Conservation (phyloP, 2,888 invertebrate species). For the Platycheirus rosarum region DNA sequence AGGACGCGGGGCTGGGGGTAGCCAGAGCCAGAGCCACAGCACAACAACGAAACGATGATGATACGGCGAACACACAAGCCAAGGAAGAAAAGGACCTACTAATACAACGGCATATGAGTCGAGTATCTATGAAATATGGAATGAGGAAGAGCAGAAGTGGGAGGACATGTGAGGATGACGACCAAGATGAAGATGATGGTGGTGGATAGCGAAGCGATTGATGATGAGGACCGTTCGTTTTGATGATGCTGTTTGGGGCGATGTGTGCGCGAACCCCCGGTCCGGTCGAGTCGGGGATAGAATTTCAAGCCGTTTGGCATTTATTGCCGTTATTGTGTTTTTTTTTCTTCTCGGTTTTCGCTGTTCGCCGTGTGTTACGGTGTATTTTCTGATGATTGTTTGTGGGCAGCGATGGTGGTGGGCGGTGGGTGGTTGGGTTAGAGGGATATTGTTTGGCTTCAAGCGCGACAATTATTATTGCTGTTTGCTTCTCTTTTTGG, state of each 20-base stretch:
- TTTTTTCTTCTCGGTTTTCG: constrained; percentile 4
- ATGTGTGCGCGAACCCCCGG: constrained; percentile 48
- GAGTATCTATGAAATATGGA: constrained; percentile 17
- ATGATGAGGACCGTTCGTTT: constrained; percentile 51
- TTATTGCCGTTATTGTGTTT: constrained; percentile 68
- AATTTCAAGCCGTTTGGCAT: constrained; percentile 74
- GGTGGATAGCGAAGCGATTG: constrained; percentile 55
- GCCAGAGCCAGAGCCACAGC: constrained; percentile 16
- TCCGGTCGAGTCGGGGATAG: constrained; percentile 67
- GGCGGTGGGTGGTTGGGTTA: background rate
- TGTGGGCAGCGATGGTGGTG: constrained; percentile 36
- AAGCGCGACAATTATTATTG: constrained; percentile 67
- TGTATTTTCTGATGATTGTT: constrained; percentile 22
- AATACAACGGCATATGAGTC: constrained; percentile 51
- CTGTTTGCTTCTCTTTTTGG: constrained; percentile 48
- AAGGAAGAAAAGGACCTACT: constrained; percentile 70
- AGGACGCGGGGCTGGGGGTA: constrained; percentile 26
- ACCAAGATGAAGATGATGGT: constrained; percentile 65
- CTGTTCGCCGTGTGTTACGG: constrained; percentile 29
- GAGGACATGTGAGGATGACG: constrained; percentile 49
- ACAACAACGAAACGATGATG: constrained; percentile 65
- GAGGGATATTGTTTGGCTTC: constrained; percentile 58
- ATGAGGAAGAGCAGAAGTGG: constrained; percentile 50
- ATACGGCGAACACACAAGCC: constrained; percentile 56
- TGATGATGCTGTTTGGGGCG: constrained; percentile 38